phyloP scores from a whole-genome alignment of 2,797 vertebrate genomes.

The Yasuhikotakia modesta region DNA sequence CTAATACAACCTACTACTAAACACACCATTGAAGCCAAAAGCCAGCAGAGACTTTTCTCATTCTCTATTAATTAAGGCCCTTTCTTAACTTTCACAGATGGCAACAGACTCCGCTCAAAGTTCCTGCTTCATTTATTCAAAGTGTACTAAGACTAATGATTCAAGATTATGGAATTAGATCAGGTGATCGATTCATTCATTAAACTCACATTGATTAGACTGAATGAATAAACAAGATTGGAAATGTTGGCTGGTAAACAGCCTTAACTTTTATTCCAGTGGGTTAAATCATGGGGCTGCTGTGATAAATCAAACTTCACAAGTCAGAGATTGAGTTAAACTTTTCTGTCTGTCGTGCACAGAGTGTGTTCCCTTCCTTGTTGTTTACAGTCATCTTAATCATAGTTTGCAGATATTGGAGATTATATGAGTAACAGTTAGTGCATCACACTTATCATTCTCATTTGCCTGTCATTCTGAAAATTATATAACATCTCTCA shows the following conservation, averaged over 20 bases:
- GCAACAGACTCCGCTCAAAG: neutral
- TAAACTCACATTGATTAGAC: constrained; percentile 2
- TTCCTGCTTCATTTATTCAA: neutral
- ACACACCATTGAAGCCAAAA: neutral
- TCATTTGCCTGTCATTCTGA: constrained; percentile 17
- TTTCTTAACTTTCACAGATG: neutral
- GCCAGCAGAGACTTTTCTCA: neutral
- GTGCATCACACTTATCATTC: constrained; percentile 2
- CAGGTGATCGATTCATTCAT: neutral
- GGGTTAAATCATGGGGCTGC: constrained; percentile 4
- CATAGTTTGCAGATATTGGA: constrained; percentile 2
- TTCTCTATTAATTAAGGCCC: neutral
- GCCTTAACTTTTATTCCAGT: neutral
- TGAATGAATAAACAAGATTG: neutral
- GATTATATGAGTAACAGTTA: constrained; percentile 19
- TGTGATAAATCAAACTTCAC: constrained; percentile 6
- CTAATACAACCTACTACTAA: neutral
- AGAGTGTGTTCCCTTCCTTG: neutral
- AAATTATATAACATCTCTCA: constrained; percentile 28
- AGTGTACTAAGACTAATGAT: constrained; percentile 8
- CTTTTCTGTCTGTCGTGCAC: neutral
- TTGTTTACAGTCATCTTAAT: constrained; percentile 20
- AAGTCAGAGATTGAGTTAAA: constrained; percentile 17
- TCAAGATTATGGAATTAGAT: neutral
- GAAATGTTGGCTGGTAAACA: neutral